Base-by-base conservation (phyloP, 2,888 invertebrate genomes). In the Cheilosia urbana region DNA sequence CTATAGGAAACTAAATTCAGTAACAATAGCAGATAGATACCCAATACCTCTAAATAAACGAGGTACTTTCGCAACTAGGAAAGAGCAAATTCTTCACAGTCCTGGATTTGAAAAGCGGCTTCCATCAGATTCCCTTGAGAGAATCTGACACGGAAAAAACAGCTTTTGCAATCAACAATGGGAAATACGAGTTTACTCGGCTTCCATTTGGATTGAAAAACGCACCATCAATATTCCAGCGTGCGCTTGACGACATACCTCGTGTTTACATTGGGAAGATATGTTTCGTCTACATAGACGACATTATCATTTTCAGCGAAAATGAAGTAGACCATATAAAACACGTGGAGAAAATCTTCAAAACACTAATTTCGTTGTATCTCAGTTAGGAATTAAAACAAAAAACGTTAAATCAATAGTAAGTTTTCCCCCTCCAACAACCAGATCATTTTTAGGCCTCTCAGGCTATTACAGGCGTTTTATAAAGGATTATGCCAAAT, bases 191-290 rank as follows among this genome's bases (percentile, higher is more conserved):
- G 27, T 60, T 78, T 57, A 24, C 68, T 2, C 19, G 81, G 13
- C 9, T 69, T 15, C 69, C 73, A 15, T 87, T 82, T 11, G 81
- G 87, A 1, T 45, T 87, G 4, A 87, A 81, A 65, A 87, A 81
- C 27, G 73, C 71, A 7, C 77, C 76, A 1, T 45, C 53, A 4
- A 83, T 83, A 27, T 81, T 76, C 17, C 69, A 76, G 51, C 60
- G 81, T 21, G 53, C 75, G 0, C 49, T 81, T 6, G 81, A 75
- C 21, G 75, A 62, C 17, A 78, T 78, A 4, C 21, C 58, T 5
- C 63, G 68, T 0, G 47, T 21, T 9, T 17, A 68, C 37, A 58
- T 58, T 1, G 58, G 37, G 1, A 58, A 58, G 4, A 2, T 19
- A 11, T 58, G 58, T 2, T 58, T 34, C 24, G 71, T 83, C 19